Base-by-base conservation (phyloP, 2,888 invertebrate genomes). In the Pristionchus exspectatus region DNA sequence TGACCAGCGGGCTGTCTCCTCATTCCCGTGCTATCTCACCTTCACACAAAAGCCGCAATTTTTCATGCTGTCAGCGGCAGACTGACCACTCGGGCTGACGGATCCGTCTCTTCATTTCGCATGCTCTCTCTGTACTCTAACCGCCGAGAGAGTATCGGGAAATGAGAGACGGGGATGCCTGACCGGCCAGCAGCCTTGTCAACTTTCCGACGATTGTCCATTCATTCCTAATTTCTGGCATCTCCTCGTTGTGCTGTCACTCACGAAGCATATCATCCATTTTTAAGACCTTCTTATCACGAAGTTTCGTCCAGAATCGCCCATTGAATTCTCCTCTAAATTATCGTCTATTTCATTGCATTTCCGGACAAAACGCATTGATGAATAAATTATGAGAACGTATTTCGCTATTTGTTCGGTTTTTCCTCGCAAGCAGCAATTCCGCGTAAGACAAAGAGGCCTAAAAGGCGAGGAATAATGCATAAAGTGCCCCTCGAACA, bases 201-300 rank as follows among this genome's bases (percentile, higher is more conserved):
- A 74, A 74, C 38, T 74, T 74, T 18, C 7, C 27, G 50, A 21
- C 44, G 77, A 81, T 50, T 50, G 81, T 54, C 81, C 81, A 81
- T 81, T 81, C 81, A 81, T 81, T 81, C 14, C 81, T 81, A 81
- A 81, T 81, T 81, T 81, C 81, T 10, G 24, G 85, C 63, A 59
- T 21, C 18, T 63, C 38, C 16, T 30, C 12, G n/a, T n/a, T 12
- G 44, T 3, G 44, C 69, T 69, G 69, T 69, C 69, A 69, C 69
- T 69, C 69, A 69, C 18, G 2, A 69, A 24, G 24, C 27, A 10
- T 69, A 14, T 21, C 69, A n/a, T 69, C 27, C n/a, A n/a, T 69
- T 69, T 69, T 69, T 50, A 50, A 50, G 44, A 50, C 69, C 24
- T 27, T 14, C 12, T 69, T 27, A 69, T 27, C 27, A 69, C 69